Base-by-base conservation (phyloP, 1,140 invertebrate species). In the Argopecten irradians region DNA sequence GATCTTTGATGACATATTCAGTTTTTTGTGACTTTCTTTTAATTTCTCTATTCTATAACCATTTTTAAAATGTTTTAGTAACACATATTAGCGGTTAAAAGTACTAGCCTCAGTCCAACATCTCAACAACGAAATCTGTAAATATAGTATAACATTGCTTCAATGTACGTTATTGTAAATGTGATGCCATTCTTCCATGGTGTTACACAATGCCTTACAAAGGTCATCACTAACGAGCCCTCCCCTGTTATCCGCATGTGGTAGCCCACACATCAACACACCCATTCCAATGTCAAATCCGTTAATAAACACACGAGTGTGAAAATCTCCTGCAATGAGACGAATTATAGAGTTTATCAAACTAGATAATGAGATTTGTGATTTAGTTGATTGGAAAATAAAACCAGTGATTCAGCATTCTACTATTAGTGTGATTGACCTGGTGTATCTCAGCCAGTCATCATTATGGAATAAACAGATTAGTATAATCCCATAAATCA, bases 271-370 rank as follows among this genome's bases (percentile, higher is more conserved):
- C 55, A n/a, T 16, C 55, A 71, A 5, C 55, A 5, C n/a, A 71
- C n/a, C 55, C 55, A 16, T 28, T 71, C 55, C 55, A 22, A 28
- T 71, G 55, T 28, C 22, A 71, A 71, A 71, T 71, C 55, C n/a
- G 55, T 28, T 71, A 71, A 71, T 16, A 71, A 3, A 28, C 1
- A 71, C 22, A 71, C 55, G 28, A 28, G 55, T 71, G 55, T 28
- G 7, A n/a, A 71, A 71, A 71, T 71, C 55, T 71, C 55, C 55
- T 71, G 55, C 55, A 71, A 71, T 71, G 55, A 22, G 55, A 71
- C n/a, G 55, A 71, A 71, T 71, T 71, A 71, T 71, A 71, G 55
- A 71, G n/a, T n/a, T 71, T 71, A 71, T 71, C 55, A 71, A 71
- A 46, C 8, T 71, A 28, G 55, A n/a, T 71, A 71, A 71, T 71